Evolutionary conservation across 2,797 vertebrate genomes (phyloP).

Genomic region (Cygnus olor): DNA sequence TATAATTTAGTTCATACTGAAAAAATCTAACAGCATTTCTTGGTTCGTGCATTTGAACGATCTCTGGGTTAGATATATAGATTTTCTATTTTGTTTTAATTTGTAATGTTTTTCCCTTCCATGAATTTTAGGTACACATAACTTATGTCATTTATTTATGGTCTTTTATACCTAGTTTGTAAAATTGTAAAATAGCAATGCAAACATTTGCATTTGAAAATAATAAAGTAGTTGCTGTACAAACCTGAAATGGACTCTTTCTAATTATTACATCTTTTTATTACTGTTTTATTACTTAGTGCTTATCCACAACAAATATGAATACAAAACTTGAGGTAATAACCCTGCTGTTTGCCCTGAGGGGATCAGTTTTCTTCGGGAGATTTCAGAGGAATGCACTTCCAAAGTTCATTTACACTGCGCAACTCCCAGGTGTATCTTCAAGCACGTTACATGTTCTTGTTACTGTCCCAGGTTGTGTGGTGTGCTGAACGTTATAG

Average conservation of each 20-base stretch:
- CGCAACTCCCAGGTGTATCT: accelerated
- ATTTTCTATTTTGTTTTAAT: conserved; percentile 88
- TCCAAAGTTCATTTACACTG: background rate
- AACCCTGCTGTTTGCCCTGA: background rate
- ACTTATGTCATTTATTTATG: conserved; percentile 99
- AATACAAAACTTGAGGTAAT: background rate
- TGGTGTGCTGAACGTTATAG: background rate
- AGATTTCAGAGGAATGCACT: background rate
- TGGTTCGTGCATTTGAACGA: conserved; percentile 84
- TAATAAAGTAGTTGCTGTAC: conserved; percentile 96
- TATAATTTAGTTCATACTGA: conserved; percentile 89
- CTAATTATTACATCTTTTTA: background rate
- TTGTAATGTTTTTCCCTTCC: conserved; percentile 82
- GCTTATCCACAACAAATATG: background rate
- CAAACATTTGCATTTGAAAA: conserved; percentile 91
- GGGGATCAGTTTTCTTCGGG: background rate
- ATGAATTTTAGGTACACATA: conserved; percentile 97
- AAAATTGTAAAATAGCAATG: conserved; percentile 98
- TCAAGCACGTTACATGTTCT: background rate
- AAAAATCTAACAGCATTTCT: conserved; percentile 85
- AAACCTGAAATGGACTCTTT: conserved; percentile 62
- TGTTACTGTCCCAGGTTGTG: accelerated
- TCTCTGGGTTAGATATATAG: conserved; percentile 88
- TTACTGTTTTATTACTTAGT: background rate
- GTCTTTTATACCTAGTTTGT: conserved; percentile 99